These are phyloP conservation scores for Boulengeromyrus knoepffleri DNA, from an alignment of 2,113 vertebrate genomes.

Conservation along the genomic window DNA sequence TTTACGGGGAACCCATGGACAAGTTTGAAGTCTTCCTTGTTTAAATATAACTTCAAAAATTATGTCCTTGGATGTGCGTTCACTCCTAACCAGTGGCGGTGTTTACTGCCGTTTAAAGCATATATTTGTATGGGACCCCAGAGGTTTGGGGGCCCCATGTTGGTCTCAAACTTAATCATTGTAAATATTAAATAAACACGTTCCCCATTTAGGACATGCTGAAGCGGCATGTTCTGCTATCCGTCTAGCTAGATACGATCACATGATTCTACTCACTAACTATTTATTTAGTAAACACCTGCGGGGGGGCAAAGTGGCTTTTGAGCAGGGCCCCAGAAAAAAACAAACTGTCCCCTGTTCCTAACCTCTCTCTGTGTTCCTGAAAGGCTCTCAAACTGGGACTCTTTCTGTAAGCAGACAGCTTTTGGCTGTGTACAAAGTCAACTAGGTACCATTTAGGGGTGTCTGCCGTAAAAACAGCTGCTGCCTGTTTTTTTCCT, in stretches of 20 bases:
- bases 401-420: not conserved
- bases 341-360: not conserved
- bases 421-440: slow-evolving; percentile 6
- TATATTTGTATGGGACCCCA: not conserved
- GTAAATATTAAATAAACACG: not conserved
- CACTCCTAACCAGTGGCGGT: not conserved
- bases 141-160: not conserved
- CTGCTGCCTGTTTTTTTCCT: slow-evolving; percentile 77
- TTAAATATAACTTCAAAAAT: not conserved
- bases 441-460: slow-evolving; percentile 70
- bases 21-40: not conserved
- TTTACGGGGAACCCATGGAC: not conserved
- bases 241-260: not conserved
- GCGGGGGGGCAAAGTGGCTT: not conserved
- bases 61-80: not conserved
- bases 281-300: not conserved
- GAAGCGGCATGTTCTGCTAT: not conserved
- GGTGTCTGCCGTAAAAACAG: slow-evolving; percentile 74
- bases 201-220: not conserved
- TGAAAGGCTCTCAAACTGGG: not conserved
- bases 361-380: not conserved
- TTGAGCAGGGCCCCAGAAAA: not conserved
- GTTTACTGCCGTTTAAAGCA: not conserved
- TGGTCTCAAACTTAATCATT: not conserved
- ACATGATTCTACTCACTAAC: not conserved